A percentile compares a stretch with the other conserved stretches of the same genome.
Conservation (phyloP, 2,113 vertebrate species). For the Ictalurus furcatus region DNA sequence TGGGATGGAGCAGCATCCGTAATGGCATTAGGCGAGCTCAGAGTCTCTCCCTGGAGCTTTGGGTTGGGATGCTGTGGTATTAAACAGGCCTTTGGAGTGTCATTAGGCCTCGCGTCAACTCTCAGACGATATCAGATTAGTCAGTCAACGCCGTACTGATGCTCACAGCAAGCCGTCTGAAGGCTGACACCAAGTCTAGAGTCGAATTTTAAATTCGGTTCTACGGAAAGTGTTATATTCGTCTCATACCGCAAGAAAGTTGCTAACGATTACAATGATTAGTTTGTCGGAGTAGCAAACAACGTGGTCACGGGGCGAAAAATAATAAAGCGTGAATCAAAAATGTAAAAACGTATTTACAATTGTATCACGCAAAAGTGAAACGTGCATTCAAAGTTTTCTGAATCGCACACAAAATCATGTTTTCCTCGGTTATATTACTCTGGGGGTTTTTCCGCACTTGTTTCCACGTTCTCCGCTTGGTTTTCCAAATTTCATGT, state of each 20-base stretch:
- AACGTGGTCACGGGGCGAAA: too few species aligned
- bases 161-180: background rate
- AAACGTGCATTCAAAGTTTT: too few species aligned
- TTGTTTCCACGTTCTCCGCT: too few species aligned
- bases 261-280: background rate
- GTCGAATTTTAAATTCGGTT: background rate
- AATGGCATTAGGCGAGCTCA: conserved; percentile 55
- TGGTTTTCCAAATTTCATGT: too few species aligned
- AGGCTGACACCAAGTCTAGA: background rate
- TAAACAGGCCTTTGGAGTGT: conserved; percentile 49
- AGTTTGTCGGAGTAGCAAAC: too few species aligned
- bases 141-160: background rate
- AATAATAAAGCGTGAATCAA: too few species aligned
- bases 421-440: too few species aligned
- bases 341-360: too few species aligned
- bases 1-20: conserved; percentile 39
- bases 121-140: conserved; percentile 37
- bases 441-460: too few species aligned
- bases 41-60: conserved; percentile 38
- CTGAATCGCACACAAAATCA: too few species aligned
- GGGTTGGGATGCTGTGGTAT: conserved; percentile 45
- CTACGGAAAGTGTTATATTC: background rate
- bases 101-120: conserved; percentile 38
- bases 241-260: background rate
- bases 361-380: too few species aligned